Base-by-base conservation (phyloP, 2,888 invertebrate genomes). In the Zelleria hepariella region DNA sequence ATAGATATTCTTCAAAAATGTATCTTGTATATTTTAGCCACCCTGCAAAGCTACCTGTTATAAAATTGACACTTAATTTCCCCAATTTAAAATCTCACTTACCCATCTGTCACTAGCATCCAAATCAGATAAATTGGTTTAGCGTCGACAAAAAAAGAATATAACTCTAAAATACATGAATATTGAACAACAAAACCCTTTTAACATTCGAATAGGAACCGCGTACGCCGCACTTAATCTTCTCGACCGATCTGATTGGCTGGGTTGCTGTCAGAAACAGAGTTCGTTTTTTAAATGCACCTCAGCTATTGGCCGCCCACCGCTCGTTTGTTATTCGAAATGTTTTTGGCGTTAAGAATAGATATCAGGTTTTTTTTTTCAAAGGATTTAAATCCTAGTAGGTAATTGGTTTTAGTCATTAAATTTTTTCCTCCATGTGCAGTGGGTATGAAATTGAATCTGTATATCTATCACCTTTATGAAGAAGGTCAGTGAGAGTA, bases 201-300 rank as follows among this genome's bases (percentile, higher is more conserved):
- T 77, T 75, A 64, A 73, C 75, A 80, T 78, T 81, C 77, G 77
- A 78, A 82, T 76, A 77, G 74, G 76, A 80, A 70, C 32, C 72
- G 70, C 67, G 71, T 69, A 68, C 67, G 65, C 61, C 62, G 65
- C 68, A 70, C 68, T 82, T 83, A 84, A 85, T 84, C 84, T 82
- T 73, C 72, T 68, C 69, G 71, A 72, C 73, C 73, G 74, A 86
- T 86, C 85, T 83, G 83, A 86, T 87, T 86, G 83, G 86, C 73
- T 72, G 73, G 75, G 70, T 73, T 70, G 77, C 84, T 86, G 87
- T 87, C 87, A 86, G 69, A 73, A 75, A 72, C 87, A 87, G 82
- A 77, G 74, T 72, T 74, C 74, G 72, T 72, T 73, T 80, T 82
- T 78, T 80, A 80, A 81, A 83, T 82, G 79, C 81, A 80, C 71